These are phyloP conservation scores for Cryptus armator DNA, from an alignment of 2,888 invertebrate genomes.

Conservation along the genomic window DNA sequence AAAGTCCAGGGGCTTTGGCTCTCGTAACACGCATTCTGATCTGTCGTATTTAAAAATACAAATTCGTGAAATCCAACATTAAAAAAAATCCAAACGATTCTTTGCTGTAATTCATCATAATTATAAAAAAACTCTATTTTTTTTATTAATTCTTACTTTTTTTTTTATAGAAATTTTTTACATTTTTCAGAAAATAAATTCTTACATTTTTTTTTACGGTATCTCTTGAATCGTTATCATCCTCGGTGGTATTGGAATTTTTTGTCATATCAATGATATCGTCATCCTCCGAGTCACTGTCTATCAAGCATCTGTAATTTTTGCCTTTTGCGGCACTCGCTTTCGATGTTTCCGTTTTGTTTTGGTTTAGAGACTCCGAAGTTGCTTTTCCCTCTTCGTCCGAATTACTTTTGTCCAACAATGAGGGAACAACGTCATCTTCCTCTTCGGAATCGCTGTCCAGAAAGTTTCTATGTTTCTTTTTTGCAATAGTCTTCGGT, in stretches of 20 bases:
- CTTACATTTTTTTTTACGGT: slow-evolving; percentile 20
- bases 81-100: too few relatives aligned
- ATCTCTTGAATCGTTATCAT: background rate
- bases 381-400: background rate
- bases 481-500: slow-evolving; percentile 19
- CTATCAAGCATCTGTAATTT: slow-evolving; percentile 42
- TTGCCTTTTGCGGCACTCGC: slow-evolving; percentile 21
- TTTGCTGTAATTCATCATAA: too few relatives aligned
- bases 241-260: background rate
- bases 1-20: too few relatives aligned
- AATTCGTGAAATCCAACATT: too few relatives aligned
- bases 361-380: background rate
- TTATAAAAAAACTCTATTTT: background rate
- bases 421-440: slow-evolving; percentile 14
- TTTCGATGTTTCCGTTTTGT: slow-evolving; percentile 15
- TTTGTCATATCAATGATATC: slow-evolving; percentile 20
- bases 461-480: slow-evolving; percentile 60
- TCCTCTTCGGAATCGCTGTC: slow-evolving; percentile 77
- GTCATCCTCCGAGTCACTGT: slow-evolving; percentile 63
- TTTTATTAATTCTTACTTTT: background rate
- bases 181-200: background rate
- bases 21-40: too few relatives aligned
- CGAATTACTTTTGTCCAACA: slow-evolving; percentile 40
- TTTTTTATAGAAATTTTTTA: slow-evolving; percentile 3
- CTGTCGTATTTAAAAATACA: too few relatives aligned